Evolutionary conservation across 2,113 vertebrate species (phyloP).

Genomic region (Fukomys damarensis): DNA sequence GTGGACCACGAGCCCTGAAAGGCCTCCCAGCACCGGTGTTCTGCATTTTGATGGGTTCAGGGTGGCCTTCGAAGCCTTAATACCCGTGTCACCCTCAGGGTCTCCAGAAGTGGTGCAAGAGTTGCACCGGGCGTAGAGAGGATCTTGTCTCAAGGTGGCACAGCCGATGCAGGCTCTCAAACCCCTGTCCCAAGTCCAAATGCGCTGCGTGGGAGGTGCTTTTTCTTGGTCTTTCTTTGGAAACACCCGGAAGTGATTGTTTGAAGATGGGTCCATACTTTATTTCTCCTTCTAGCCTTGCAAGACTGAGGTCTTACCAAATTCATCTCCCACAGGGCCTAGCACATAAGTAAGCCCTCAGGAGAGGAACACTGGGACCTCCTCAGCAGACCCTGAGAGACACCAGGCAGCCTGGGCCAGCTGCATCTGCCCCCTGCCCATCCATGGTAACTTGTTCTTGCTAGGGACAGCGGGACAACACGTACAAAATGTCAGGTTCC

Average conservation of each 20-base stretch:
- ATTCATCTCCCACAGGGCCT: neutral
- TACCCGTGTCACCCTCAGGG: neutral
- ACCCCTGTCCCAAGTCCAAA: neutral
- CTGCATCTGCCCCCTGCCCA: neutral
- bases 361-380: neutral
- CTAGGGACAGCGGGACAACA: neutral
- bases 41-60: neutral
- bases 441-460: neutral
- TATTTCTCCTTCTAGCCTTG: slow-evolving; percentile 1
- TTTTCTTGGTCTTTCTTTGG: too few species aligned
- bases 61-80: neutral
- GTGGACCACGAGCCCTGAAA: neutral
- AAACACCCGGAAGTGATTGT: neutral
- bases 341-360: neutral
- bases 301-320: neutral
- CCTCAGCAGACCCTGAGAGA: neutral
- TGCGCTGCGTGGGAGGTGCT: neutral
- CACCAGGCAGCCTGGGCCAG: neutral
- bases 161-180: neutral
- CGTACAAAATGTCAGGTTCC: neutral
- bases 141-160: neutral
- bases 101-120: neutral
- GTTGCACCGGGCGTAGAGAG: too few species aligned
- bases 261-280: neutral
- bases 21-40: neutral